Percentiles rank a stretch among this genome's conserved stretches.
These are phyloP conservation scores for Caloenas nicobarica DNA, from an alignment of 2,113 vertebrate species.

Conservation along the genomic window DNA sequence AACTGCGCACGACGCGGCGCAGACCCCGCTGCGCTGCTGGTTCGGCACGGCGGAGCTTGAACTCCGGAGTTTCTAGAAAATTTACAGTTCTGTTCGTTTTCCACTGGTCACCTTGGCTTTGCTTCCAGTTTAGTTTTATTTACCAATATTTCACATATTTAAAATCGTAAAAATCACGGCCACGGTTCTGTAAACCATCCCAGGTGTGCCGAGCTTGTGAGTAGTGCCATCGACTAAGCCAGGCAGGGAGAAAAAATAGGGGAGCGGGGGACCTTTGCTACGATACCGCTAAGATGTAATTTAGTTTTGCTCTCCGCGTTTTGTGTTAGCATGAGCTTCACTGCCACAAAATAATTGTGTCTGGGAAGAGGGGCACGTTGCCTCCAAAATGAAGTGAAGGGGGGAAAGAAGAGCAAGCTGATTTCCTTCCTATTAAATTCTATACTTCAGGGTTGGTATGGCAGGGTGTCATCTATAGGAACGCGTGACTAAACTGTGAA, in stretches of 20 bases:
- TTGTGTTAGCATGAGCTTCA: not conserved
- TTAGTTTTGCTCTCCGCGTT: not conserved
- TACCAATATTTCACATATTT: not conserved
- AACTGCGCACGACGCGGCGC: rapidly evolving
- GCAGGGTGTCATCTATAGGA: not conserved
- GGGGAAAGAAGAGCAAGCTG: not conserved
- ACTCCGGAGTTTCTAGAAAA: not conserved
- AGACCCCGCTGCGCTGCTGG: not conserved
- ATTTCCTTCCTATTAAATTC: not conserved
- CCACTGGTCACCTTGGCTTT: rapidly evolving
- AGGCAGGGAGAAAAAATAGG: too few species aligned
- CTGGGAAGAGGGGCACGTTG: not conserved
- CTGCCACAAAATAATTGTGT: rapidly evolving
- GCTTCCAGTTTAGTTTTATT: not conserved
- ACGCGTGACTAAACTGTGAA: not conserved
- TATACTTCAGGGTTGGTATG: not conserved
- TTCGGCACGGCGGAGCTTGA: not conserved
- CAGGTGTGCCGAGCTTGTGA: not conserved
- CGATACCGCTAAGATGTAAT: rapidly evolving
- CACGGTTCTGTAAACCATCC: not conserved
- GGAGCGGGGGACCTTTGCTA: not conserved
- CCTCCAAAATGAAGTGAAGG: not conserved
- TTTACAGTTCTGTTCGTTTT: not conserved
- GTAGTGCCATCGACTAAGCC: not conserved
- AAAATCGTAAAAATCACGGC: not conserved